Evolutionary conservation across 2,797 vertebrate species (phyloP).

Genomic region (Lepilemur ruficaudatus): DNA sequence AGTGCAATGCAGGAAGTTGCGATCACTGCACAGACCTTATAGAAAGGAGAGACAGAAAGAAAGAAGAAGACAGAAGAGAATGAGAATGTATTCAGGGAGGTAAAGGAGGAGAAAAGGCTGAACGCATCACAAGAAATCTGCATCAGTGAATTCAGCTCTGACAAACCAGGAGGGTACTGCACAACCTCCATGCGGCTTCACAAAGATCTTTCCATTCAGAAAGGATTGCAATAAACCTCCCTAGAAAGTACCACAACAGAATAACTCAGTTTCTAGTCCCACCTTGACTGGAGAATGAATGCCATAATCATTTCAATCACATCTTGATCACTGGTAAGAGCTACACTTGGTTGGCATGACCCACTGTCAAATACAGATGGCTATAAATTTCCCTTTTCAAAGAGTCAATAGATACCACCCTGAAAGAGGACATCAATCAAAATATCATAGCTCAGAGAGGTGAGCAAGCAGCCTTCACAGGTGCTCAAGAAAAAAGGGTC

Average conservation of each 20-base stretch:
- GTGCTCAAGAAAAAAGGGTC: not conserved
- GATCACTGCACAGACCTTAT: not conserved
- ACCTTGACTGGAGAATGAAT: not conserved
- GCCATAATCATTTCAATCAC: not conserved
- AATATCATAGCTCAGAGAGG: not conserved
- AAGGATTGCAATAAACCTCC: not conserved
- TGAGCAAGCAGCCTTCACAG: not conserved
- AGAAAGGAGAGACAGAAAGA: not conserved
- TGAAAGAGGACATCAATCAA: not conserved
- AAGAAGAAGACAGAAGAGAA: not conserved
- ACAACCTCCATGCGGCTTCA: not conserved
- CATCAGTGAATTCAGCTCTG: not conserved
- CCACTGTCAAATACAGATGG: not conserved
- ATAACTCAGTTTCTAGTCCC: not conserved
- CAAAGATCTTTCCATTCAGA: not conserved
- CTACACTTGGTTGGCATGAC: not conserved
- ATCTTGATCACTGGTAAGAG: not conserved
- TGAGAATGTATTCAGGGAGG: not conserved
- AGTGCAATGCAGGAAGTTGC: not conserved
- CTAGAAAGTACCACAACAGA: not conserved
- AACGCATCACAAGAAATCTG: not conserved
- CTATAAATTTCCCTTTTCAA: not conserved
- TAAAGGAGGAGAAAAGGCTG: not conserved
- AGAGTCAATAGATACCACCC: not conserved
- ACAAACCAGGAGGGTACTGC: not conserved